phyloP scores from a whole-genome alignment of 2,797 vertebrate genomes.

The Ispidina picta region DNA sequence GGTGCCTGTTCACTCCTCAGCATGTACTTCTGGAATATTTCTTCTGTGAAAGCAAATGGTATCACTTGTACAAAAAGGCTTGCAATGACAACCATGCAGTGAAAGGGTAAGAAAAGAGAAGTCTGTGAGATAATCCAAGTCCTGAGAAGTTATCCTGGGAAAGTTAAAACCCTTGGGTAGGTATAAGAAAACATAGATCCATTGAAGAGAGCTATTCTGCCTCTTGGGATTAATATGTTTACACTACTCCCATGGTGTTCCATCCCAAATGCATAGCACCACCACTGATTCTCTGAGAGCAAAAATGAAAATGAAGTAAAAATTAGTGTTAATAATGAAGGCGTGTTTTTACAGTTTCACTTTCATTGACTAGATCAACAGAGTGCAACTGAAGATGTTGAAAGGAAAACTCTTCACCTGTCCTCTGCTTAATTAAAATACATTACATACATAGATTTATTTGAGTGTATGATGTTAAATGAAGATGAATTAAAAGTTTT shows the following conservation, averaged over 20 bases:
- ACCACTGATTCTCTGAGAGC: not conserved
- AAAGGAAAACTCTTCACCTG: constrained; percentile 60
- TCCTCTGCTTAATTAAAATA: constrained; percentile 66
- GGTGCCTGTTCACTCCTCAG: not conserved
- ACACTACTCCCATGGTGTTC: not conserved
- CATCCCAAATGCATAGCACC: not conserved
- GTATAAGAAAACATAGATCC: not conserved
- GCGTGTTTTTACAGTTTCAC: constrained; percentile 27
- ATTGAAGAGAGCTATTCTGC: not conserved
- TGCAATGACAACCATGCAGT: not conserved
- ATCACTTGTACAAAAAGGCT: not conserved
- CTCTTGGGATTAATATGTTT: not conserved
- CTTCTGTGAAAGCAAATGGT: not conserved
- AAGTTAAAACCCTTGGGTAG: not conserved
- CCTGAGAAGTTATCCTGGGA: not conserved
- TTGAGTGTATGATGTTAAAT: constrained; percentile 65
- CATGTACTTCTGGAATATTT: not conserved
- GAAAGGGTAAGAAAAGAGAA: not conserved
- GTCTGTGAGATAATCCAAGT: not conserved
- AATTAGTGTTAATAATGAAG: constrained; percentile 58
- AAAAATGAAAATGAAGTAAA: constrained; percentile 42
- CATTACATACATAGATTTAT: constrained; percentile 58
- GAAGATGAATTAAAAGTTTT: constrained; percentile 69
- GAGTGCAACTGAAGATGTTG: constrained; percentile 50
- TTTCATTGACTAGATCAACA: constrained; percentile 57